Base-by-base conservation (phyloP, 2,113 vertebrate genomes). In the Cryptotis parvus region DNA sequence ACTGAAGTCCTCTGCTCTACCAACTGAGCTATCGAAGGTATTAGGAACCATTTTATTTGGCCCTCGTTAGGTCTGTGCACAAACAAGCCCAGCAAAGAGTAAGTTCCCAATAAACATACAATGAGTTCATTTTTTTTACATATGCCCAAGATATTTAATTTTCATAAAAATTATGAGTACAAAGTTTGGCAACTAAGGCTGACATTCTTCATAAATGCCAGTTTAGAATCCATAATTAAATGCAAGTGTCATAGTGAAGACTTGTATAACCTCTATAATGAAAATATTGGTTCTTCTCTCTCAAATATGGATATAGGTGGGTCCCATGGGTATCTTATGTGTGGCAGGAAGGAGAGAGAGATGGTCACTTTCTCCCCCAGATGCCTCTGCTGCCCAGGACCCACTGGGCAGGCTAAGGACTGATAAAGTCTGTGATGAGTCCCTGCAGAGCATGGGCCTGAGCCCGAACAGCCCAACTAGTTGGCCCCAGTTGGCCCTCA, bases 111-210 rank as follows among this genome's bases (percentile, higher is more conserved):
- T 65, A 75, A 87, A 58, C 63, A 9, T 6, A 43, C 43, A 80
- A 90, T 66, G 2, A 95, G 85, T 84, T 73, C 10, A 85, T 33
- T 94, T 83, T n/a, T n/a, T 4, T 9, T 72, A 27, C 12, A 63
- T 18, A 7, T 66, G 70, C 6, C 24, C 6, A 73, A 29, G 9
- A 31, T 84, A 91, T 65, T 80, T 76, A 66, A 65, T 52, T 39
- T 77, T 1, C 9, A 9, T 63, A 45, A 87, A 82, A 73, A 33
- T 31, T 76, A 27, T 77, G 8, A 35, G n/a, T 69, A 41, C 84
- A 31, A 79, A 58, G 9, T 39, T 49, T 9, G n/a, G 5, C 49
- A 85, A 69, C 29, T 80, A 78, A 66, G 52, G 14, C 7, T 78
- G 5, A 77, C 22, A 4, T 80, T 74, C 31, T 73, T 87, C 65